Evolutionary conservation across 2,797 vertebrate genomes (phyloP).

Genomic region (Phalanger gymnotis): DNA sequence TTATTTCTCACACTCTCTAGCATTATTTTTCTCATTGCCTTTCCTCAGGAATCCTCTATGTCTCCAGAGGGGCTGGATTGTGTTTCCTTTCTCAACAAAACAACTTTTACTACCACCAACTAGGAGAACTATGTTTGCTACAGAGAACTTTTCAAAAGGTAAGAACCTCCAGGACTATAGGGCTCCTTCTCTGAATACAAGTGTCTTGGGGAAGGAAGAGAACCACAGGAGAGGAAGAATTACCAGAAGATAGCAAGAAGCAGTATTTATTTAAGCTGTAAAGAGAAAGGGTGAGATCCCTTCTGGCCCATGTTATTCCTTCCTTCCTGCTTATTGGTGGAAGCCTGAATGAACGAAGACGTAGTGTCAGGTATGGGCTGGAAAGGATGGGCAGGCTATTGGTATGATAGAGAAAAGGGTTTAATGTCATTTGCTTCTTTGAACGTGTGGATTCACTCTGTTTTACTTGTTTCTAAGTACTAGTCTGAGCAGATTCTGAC

Average conservation of each 20-base stretch:
- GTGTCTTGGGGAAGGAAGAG: neutral
- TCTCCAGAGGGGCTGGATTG: conserved; percentile 84
- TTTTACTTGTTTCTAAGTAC: neutral
- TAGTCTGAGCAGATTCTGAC: neutral
- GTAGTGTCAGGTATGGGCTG: neutral
- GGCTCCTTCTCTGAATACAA: neutral
- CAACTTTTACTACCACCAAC: conserved; percentile 79
- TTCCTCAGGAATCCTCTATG: conserved; percentile 87
- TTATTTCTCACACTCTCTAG: no score
- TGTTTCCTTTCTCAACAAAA: conserved; percentile 78
- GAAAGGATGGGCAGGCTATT: no score
- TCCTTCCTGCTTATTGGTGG: neutral
- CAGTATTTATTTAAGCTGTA: neutral
- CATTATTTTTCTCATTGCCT: neutral
- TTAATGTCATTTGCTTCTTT: neutral
- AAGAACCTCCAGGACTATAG: conserved; percentile 25
- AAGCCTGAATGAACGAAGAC: neutral
- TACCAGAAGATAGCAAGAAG: neutral
- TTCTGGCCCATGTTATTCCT: neutral
- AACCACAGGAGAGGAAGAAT: neutral
- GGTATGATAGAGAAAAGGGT: neutral
- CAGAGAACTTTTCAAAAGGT: conserved; percentile 87
- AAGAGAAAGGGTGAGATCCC: neutral
- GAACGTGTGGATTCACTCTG: neutral
- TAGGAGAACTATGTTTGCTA: conserved; percentile 84